Percentiles rank a stretch among this genome's conserved stretches.
phyloP scores from a whole-genome alignment of 2,888 invertebrate genomes.

The Malacosoma neustria region DNA sequence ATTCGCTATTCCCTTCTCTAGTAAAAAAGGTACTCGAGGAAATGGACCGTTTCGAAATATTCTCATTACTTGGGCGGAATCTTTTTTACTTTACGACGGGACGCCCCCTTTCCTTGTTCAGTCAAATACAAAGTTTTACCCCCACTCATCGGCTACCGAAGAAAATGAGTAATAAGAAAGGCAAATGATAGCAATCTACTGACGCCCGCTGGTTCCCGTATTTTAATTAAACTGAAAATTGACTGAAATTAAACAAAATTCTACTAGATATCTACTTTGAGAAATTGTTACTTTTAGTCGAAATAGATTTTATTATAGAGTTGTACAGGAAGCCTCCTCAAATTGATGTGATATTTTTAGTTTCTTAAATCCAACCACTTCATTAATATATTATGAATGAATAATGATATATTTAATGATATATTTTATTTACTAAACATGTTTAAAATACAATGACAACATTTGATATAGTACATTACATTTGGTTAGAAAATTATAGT shows the following conservation, averaged over 20 bases:
- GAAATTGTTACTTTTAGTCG: too few relatives aligned
- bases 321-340: too few relatives aligned
- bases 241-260: constrained; percentile 17
- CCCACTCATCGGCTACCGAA: constrained; percentile 37
- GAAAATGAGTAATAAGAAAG: constrained; percentile 59
- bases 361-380: too few relatives aligned
- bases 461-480: too few relatives aligned
- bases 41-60: constrained; percentile 48
- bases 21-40: constrained; percentile 30
- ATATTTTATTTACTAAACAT: too few relatives aligned
- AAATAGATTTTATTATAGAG: too few relatives aligned
- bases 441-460: too few relatives aligned
- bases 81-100: constrained; percentile 48
- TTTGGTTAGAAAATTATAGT: too few relatives aligned
- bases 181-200: constrained; percentile 53
- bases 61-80: constrained; percentile 57
- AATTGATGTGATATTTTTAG: too few relatives aligned
- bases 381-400: too few relatives aligned
- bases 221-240: constrained; percentile 51
- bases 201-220: constrained; percentile 27
- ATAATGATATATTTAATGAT: too few relatives aligned
- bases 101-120: constrained; percentile 45
- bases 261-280: too few relatives aligned
- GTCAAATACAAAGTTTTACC: constrained; percentile 48
- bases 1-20: constrained; percentile 31